phyloP scores from a whole-genome alignment of 2,797 vertebrate genomes.

The Leuciscus waleckii region DNA sequence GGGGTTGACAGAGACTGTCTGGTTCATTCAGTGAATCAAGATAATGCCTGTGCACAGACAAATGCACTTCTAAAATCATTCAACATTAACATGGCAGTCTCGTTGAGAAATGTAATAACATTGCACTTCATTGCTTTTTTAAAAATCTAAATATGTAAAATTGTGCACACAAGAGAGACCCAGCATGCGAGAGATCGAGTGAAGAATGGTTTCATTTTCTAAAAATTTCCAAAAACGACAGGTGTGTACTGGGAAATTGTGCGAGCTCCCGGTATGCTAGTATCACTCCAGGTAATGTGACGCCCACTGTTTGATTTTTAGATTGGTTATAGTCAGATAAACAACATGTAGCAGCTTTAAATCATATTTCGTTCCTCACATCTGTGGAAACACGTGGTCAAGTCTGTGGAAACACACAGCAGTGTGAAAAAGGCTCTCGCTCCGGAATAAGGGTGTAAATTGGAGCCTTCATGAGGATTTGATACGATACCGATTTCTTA shows the following conservation, averaged over 20 bases:
- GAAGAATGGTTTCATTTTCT: background rate
- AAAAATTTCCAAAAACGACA: background rate
- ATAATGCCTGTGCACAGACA: background rate
- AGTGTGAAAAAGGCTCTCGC: background rate
- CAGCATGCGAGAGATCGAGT: background rate
- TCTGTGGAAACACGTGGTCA: too few relatives aligned
- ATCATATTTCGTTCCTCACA: too few relatives aligned
- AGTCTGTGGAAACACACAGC: too few relatives aligned
- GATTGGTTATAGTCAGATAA: too few relatives aligned
- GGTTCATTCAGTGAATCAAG: background rate
- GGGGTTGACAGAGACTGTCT: constrained; percentile 4
- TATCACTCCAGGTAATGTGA: background rate
- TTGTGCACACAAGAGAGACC: background rate
- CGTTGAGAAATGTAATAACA: background rate
- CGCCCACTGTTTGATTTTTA: background rate
- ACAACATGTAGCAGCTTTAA: too few relatives aligned
- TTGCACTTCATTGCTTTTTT: background rate
- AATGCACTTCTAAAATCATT: background rate
- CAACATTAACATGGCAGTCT: background rate
- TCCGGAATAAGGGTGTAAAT: too few relatives aligned
- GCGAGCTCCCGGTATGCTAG: too few relatives aligned
- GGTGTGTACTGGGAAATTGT: background rate
- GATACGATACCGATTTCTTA: too few relatives aligned
- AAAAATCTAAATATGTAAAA: background rate
- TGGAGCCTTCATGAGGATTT: too few relatives aligned